Conservation (phyloP, 1,140 invertebrate genomes). For the Zaprionus capensis region DNA sequence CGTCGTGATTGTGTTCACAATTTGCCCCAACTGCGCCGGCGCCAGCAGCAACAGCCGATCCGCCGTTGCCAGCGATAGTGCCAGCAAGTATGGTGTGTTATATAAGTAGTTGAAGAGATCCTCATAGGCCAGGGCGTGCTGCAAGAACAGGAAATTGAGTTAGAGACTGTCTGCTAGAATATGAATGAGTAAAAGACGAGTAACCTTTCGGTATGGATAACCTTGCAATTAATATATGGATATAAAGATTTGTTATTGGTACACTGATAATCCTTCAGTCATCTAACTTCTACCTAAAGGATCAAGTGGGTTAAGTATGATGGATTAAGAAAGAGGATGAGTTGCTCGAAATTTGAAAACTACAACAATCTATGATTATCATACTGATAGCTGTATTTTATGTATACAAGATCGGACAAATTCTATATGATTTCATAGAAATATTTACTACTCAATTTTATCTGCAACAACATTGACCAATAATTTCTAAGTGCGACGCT, state of each 20-base stretch:
- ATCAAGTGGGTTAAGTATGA: no score
- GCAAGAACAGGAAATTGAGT: slow-evolving; percentile 36
- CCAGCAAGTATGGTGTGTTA: slow-evolving; percentile 92
- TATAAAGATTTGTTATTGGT: no score
- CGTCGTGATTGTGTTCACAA: slow-evolving; percentile 90
- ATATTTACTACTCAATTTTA: not conserved
- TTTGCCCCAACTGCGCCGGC: slow-evolving; percentile 87
- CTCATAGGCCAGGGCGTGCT: slow-evolving; percentile 91
- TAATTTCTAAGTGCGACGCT: not conserved
- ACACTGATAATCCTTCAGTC: no score
- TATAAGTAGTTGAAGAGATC: slow-evolving; percentile 92
- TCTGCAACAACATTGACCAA: not conserved
- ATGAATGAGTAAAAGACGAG: not conserved
- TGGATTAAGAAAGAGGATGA: no score
- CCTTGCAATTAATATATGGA: no score
- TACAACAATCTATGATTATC: no score
- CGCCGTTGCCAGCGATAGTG: slow-evolving; percentile 91
- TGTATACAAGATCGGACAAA: no score
- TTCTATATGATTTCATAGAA: no score
- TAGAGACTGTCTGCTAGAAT: not conserved
- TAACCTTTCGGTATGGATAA: no score
- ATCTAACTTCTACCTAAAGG: no score
- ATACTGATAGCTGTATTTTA: no score
- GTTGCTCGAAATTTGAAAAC: no score
- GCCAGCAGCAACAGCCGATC: slow-evolving; percentile 87